Conservation (phyloP, 1,140 invertebrate species). For the Thereuonema tuberculata region DNA sequence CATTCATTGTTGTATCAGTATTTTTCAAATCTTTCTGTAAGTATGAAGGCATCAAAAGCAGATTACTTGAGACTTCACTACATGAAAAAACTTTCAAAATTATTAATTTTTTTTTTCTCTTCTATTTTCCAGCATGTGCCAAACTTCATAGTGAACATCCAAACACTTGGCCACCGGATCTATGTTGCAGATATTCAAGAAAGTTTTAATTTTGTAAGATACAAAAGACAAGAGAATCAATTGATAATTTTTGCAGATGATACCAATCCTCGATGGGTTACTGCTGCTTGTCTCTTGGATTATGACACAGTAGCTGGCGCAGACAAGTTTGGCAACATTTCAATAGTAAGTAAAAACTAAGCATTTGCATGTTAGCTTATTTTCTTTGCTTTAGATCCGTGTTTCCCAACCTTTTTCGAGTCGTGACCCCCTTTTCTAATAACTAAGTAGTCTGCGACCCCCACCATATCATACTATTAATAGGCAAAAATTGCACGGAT, state of each 20-base stretch:
- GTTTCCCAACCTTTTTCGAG: too few relatives aligned
- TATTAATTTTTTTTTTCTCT: neutral
- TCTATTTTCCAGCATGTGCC: slow-evolving; percentile 64
- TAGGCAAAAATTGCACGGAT: too few relatives aligned
- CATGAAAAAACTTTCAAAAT: too few relatives aligned
- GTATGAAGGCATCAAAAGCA: too few relatives aligned
- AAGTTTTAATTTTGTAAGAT: slow-evolving; percentile 89
- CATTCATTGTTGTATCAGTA: too few relatives aligned
- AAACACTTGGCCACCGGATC: slow-evolving; percentile 83
- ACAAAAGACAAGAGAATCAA: slow-evolving; percentile 92
- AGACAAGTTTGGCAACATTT: slow-evolving; percentile 98
- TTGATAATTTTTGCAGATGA: slow-evolving; percentile 97
- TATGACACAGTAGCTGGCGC: slow-evolving; percentile 91
- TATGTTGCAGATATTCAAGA: slow-evolving; percentile 95
- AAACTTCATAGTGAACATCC: slow-evolving; percentile 83
- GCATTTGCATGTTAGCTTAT: neutral
- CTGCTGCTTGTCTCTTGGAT: slow-evolving; percentile 80
- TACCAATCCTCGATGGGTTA: slow-evolving; percentile 91
- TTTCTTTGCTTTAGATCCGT: too few relatives aligned
- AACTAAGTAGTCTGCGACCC: too few relatives aligned
- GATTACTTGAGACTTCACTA: too few relatives aligned
- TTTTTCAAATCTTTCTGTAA: too few relatives aligned
- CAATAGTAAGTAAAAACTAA: slow-evolving; percentile 49
- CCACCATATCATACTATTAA: too few relatives aligned
- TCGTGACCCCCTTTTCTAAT: too few relatives aligned